Evolutionary conservation across 2,797 vertebrate species (phyloP), one percentile per base, ranked within the genome.

Genomic region (Lacerta bilineata): DNA sequence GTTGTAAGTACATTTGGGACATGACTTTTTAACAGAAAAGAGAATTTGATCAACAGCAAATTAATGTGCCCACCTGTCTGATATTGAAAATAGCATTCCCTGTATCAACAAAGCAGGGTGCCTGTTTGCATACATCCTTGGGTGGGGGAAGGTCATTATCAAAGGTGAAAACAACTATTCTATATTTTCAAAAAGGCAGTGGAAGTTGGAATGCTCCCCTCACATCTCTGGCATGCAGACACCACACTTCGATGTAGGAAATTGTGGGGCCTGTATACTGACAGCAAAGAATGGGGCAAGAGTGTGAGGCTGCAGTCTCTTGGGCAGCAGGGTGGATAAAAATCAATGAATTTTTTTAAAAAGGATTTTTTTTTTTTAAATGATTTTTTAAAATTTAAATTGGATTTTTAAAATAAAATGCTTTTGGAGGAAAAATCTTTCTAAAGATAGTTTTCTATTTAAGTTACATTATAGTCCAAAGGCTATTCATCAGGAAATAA

Each of bases 1-100:
- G 91, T 96, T 99, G 99, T 99, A 97, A 99, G 98, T 98, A 85
- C 64, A 23, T 92, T 93, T 87, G 71, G 82, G 27, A 4, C n/a
- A 33, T 10, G 50, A 6, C 33, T 9, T 88, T 76, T 75, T 43
- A 64, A 81, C 59, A 18, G 74, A 55, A 17, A 64, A n/a, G 59
- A 66, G 36, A n/a, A 79, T 94, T 87, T 77, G 86, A 61, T 91
- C 77, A 90, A 50, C 39, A 91, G 39, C 50, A 61, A 33, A 15
- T 50, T 66, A 0, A 23, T 29, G 23, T 41, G 27, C n/a, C 11
- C 46, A 36, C 33, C 59, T 64, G 3, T 39, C 33, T 1, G n/a
- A 36, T 82, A 66, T 17, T 4, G 20, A 36, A 59, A 36, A 18
- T n/a, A 64, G 23, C 10, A 36, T 23, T 43, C 36, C 6, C 25